Conservation (phyloP, 2,888 invertebrate genomes). For the Trilocha varians region DNA sequence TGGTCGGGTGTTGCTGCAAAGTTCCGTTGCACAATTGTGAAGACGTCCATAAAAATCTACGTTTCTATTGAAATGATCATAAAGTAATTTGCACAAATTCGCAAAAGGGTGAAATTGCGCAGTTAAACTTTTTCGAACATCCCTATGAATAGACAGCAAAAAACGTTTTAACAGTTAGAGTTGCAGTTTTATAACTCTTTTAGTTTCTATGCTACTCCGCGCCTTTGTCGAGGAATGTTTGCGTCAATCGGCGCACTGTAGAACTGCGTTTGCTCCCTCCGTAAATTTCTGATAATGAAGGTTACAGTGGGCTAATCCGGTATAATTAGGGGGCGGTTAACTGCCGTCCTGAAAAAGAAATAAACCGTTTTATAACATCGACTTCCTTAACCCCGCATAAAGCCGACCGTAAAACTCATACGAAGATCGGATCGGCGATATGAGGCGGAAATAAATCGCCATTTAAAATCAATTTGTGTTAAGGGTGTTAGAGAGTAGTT, state of each 20-base stretch:
- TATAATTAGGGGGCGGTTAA: slow-evolving; percentile 52
- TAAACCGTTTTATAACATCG: slow-evolving; percentile 69
- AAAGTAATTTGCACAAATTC: slow-evolving; percentile 71
- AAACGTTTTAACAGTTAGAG: slow-evolving; percentile 33
- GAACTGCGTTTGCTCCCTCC: slow-evolving; percentile 1
- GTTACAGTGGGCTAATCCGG: slow-evolving; percentile 40
- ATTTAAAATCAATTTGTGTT: slow-evolving; percentile 74
- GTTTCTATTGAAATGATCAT: slow-evolving; percentile 50
- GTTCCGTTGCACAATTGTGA: slow-evolving; percentile 47
- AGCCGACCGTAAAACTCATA: slow-evolving; percentile 67
- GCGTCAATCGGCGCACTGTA: no score
- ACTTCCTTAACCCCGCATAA: slow-evolving; percentile 67
- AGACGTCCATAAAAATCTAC: slow-evolving; percentile 43
- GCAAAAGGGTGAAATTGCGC: slow-evolving; percentile 63
- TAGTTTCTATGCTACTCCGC: slow-evolving; percentile 22
- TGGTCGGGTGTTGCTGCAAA: slow-evolving; percentile 28
- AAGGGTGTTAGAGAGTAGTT: slow-evolving; percentile 60
- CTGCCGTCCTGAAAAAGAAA: slow-evolving; percentile 58
- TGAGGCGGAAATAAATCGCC: slow-evolving; percentile 72
- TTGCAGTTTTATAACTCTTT: slow-evolving; percentile 46
- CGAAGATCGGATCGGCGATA: slow-evolving; percentile 69
- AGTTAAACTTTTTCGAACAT: slow-evolving; percentile 44
- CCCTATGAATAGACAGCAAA: slow-evolving; percentile 41
- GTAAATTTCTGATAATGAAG: slow-evolving; percentile 28
- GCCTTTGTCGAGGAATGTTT: no score